Evolutionary conservation across 2,113 vertebrate genomes (phyloP), one percentile per base, ranked within the genome.

Genomic region (Coryphaenoides rupestris): DNA sequence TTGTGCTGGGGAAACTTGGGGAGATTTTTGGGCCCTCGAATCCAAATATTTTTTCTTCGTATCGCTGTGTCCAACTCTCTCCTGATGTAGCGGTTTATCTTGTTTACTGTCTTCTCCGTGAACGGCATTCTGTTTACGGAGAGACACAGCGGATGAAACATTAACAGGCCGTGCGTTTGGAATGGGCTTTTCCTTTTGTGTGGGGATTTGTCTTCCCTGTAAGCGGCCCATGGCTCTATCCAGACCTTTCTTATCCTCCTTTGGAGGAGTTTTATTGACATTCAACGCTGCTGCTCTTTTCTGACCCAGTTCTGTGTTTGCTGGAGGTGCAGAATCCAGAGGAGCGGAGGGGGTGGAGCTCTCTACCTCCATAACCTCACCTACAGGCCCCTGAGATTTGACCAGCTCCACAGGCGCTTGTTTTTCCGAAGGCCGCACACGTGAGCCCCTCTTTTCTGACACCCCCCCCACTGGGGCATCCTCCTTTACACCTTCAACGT

Each of bases 301-400:
- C 33, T 40, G 33, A 12, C 33, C 33, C 7, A 1, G 55, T 46
- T 60, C 60, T 69, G n/a, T 58, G 16, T 46, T 0, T 0, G 65
- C 68, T 61, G 21, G 61, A 13, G 19, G 67, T 33, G 24, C 17
- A 65, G 68, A 59, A 28, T 74, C 24, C 47, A 61, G 9, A 58
- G 15, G 7, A 26, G 71, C 23, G 58, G 65, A 50, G 22, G 10
- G 21, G 9, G 58, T 16, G 63, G 5, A 40, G 40, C 63, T 80
- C 50, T 86, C n/a, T n/a, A n/a, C n/a, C n/a, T n/a, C 84, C 83
- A 86, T 89, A 3, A 70, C 55, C n/a, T 88, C 88, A 1, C 80
- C 73, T 62, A 67, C 59, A 21, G 21, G 62, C 17, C 23, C 57
- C 17, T 74, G 49, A 16, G 58, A 22, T 2, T 57, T 19, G 1